Conservation (phyloP, 2,113 vertebrate species). For the Macaca mulatta region DNA sequence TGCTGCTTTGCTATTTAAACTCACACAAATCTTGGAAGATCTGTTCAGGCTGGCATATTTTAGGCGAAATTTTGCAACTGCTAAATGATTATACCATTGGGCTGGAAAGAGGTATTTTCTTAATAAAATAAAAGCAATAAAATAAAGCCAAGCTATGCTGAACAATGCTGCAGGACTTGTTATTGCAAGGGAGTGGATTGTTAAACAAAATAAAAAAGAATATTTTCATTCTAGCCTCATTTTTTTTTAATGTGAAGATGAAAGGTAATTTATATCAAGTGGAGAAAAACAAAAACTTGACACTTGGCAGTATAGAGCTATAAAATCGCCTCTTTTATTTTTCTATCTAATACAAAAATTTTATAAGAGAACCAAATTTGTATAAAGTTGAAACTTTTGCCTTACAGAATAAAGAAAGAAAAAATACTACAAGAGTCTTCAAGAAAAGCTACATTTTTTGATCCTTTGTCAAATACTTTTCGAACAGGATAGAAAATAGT, state of each 20-base stretch:
- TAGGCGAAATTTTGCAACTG: background rate
- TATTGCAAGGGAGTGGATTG: background rate
- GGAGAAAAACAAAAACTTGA: background rate
- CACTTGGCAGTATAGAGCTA: background rate
- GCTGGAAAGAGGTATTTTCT: background rate
- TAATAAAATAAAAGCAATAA: background rate
- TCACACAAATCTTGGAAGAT: background rate
- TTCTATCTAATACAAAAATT: background rate
- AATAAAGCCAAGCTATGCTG: background rate
- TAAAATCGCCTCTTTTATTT: background rate
- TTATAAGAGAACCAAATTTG: background rate
- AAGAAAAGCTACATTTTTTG: background rate
- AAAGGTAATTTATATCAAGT: background rate
- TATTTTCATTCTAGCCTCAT: background rate
- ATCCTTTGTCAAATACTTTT: constrained; percentile 20
- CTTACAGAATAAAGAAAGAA: background rate
- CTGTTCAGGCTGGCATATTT: background rate
- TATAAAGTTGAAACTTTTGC: background rate
- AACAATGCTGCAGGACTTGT: background rate
- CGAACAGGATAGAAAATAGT: background rate
- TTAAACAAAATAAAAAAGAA: background rate
- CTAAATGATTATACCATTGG: background rate
- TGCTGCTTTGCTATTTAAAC: background rate
- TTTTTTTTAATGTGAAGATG: background rate
- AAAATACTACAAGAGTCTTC: background rate